Evolutionary conservation across 2,888 invertebrate species (phyloP), one percentile per base, ranked within the genome.

Genomic region (Conistra vaccinii): DNA sequence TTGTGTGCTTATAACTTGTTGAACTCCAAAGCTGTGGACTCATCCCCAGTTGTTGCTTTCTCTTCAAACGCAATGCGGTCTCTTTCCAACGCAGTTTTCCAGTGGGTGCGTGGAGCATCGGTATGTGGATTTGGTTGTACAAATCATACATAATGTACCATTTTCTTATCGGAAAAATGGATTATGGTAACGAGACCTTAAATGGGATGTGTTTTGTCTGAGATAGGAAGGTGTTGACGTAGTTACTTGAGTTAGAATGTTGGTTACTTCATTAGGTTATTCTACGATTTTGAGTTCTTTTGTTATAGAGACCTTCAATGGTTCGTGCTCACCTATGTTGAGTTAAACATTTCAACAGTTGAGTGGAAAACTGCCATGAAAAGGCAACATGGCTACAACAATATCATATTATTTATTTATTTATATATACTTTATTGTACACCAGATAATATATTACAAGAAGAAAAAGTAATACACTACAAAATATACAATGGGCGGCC

Each of bases 11-110:
- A 90, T 23, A 89, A 61, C 89, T 73, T 92, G 91, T 85, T 82
- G 74, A 57, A 63, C 76, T 58, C 80, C 71, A 84, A 83, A 58
- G 73, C 78, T 73, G 80, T 87, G 88, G 93, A 92, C 94, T 96
- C 95, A 95, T 95, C 96, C 96, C 95, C 91, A 80, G 91, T 89
- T 94, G 89, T 92, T 88, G 91, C 93, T 90, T 89, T 96, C 96
- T 95, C 96, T 92, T 89, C 93, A 89, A 91, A 93, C 95, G 91
- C 94, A 95, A 96, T 95, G 95, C 93, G 87, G 93, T 96, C 96
- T 94, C 96, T 85, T 88, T 96, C 95, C 90, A 90, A 90, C 94
- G 90, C 90, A 91, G 93, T 95, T 96, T 96, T 95, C 94, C 93
- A 90, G 89, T 92, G 90, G 92, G 92, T 91, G 89, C 89, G 89